Evolutionary conservation across 2,113 vertebrate species (phyloP), one percentile per base, ranked within the genome.

Genomic region (Erinaceus europaeus): DNA sequence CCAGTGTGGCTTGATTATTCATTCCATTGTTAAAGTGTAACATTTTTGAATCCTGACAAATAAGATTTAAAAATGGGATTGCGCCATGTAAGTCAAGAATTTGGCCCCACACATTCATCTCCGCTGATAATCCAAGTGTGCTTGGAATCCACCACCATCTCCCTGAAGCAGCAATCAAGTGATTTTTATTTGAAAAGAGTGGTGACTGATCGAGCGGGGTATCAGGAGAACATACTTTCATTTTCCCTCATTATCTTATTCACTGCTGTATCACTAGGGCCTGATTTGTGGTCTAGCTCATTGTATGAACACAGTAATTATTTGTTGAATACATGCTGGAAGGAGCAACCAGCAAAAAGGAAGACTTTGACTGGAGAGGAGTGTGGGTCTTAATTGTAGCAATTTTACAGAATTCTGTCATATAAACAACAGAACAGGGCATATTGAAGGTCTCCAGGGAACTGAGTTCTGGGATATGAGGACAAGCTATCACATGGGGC

Each of bases 151-250:
- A 36, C 69, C 73, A 55, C 34, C 14, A 81, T 93, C 77, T 79
- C 65, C 80, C 38, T 81, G 25, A 71, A 48, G 76, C 48, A 81
- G 68, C 65, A 81, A 83, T 84, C 68, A 89, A 73, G 52, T 86
- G 76, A 88, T 87, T 81, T 86, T 76, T 80, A 64, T 74, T 77
- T 86, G 52, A 32, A 89, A 90, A 75, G 55, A 64, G 73, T 36
- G 64, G 32, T 50, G 32, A 69, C 34, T 90, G 64, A 25, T 34
- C 83, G 64, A 81, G 57, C 20, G 64, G 42, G 44, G 15, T 77
- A 15, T 46, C 52, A 46, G 18, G 46, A 84, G 23, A 20, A 90
- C 68, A 32, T 69, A 27, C 15, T 84, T 90, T 69, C 0, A 0
- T 81, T 91, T 32, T 17, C n/a, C 21, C 42, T 82, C 59, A 50